Conservation (phyloP, 2,888 invertebrate species). For the Biston betularia region DNA sequence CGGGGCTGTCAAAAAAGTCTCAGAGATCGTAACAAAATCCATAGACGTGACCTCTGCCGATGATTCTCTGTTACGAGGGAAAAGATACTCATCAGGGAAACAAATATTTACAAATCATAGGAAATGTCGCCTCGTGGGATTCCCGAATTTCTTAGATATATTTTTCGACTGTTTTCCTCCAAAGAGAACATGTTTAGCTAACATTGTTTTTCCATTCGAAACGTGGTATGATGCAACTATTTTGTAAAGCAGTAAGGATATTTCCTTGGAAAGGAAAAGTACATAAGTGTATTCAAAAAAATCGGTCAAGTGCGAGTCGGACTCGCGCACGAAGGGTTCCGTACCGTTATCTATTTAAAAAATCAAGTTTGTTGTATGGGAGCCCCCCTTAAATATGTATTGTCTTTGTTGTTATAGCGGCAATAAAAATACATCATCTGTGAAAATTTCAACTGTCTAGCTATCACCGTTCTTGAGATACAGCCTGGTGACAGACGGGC, state of each 20-base stretch:
- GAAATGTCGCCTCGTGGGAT: constrained; percentile 23
- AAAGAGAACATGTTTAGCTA: constrained; percentile 15
- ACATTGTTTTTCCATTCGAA: constrained; percentile 18
- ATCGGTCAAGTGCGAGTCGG: neutral
- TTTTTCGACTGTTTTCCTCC: constrained; percentile 21
- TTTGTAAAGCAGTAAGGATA: neutral
- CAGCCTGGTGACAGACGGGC: too few relatives aligned
- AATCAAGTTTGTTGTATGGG: too few relatives aligned
- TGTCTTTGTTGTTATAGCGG: too few relatives aligned
- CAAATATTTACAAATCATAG: constrained; percentile 37
- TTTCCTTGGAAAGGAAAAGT: too few relatives aligned
- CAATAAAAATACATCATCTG: too few relatives aligned
- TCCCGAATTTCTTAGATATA: constrained; percentile 24
- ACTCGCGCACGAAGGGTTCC: too few relatives aligned
- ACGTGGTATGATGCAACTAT: neutral
- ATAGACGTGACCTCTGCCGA: constrained; percentile 19
- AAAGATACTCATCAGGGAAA: constrained; percentile 21
- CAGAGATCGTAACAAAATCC: constrained; percentile 24
- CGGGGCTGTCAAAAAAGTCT: too few relatives aligned
- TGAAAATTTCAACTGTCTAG: too few relatives aligned
- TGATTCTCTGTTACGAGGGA: constrained; percentile 16
- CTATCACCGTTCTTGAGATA: too few relatives aligned
- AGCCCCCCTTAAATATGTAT: too few relatives aligned
- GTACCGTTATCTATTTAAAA: too few relatives aligned
- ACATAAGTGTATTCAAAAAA: too few relatives aligned